Evolutionary conservation across 53 echinoderm and acorn worm species (phyloP).

Genomic region (Mesocentrotus franciscanus): DNA sequence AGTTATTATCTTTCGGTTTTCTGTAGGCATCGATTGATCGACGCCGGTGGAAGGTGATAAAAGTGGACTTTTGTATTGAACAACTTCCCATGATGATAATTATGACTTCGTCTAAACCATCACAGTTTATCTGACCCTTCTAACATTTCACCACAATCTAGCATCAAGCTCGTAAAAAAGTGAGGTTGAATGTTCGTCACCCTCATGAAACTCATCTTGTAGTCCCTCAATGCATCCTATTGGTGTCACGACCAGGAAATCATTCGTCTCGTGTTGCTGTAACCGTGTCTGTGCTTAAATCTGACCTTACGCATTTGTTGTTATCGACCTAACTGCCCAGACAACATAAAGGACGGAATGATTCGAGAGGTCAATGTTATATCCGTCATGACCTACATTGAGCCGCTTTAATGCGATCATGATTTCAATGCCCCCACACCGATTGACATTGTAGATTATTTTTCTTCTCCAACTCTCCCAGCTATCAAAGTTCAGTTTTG

Average conservation of each 20-base stretch:
- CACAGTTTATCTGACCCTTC: neutral
- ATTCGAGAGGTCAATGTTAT: conserved; percentile 10
- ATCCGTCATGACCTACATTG: neutral
- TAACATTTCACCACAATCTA: neutral
- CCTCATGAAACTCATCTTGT: conserved; percentile 22
- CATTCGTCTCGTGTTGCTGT: neutral
- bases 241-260: conserved; percentile 16
- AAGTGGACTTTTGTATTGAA: too few species aligned
- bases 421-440: neutral
- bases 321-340: neutral
- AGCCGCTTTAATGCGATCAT: neutral
- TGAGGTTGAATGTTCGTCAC: conserved; percentile 21
- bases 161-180: neutral
- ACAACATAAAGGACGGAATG: conserved; percentile 7
- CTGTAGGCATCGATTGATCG: too few species aligned
- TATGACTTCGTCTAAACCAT: too few species aligned
- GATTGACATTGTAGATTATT: neutral
- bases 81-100: too few species aligned
- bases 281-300: neutral
- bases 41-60: too few species aligned
- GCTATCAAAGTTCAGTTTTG: neutral
- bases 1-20: neutral
- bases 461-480: neutral
- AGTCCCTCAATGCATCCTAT: neutral
- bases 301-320: conserved; percentile 5